phyloP scores from a whole-genome alignment of 2,797 vertebrate genomes.

The Gymnodraco acuticeps region DNA sequence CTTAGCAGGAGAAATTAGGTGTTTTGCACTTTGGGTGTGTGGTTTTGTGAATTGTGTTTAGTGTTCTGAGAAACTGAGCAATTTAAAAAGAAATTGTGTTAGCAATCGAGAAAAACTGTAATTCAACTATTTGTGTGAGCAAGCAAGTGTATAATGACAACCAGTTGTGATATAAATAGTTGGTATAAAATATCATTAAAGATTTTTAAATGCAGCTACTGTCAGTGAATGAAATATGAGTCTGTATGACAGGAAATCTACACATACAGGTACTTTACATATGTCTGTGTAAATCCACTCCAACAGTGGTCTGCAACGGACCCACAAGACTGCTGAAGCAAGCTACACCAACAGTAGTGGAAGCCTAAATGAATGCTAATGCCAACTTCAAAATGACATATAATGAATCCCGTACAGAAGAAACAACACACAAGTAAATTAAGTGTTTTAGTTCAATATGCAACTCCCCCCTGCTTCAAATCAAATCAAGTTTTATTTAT shows the following conservation, averaged over 20 bases:
- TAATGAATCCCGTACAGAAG: constrained; percentile 9
- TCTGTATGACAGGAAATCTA: background rate
- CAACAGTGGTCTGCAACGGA: background rate
- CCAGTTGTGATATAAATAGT: too few species aligned
- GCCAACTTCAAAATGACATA: background rate
- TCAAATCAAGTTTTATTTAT: too few species aligned
- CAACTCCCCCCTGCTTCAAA: background rate
- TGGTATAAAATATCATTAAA: background rate
- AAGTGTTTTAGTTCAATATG: constrained; percentile 2
- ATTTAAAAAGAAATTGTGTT: too few species aligned
- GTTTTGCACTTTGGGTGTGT: too few species aligned
- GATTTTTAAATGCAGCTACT: background rate
- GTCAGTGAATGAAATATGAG: background rate
- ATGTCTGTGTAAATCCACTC: too few species aligned
- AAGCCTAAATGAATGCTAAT: constrained; percentile 17
- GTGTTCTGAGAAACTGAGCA: too few species aligned
- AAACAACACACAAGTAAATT: background rate
- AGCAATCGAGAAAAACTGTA: too few species aligned
- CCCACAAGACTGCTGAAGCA: background rate
- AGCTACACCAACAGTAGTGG: background rate
- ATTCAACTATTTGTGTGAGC: too few species aligned
- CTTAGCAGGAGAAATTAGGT: too few species aligned
- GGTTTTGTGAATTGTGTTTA: too few species aligned
- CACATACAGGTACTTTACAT: background rate
- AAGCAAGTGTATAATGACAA: too few species aligned